Percentiles rank a stretch among this genome's conserved stretches.
Evolutionary conservation across 2,797 vertebrate species (phyloP).

Genomic region (Lophotriccus pileatus): DNA sequence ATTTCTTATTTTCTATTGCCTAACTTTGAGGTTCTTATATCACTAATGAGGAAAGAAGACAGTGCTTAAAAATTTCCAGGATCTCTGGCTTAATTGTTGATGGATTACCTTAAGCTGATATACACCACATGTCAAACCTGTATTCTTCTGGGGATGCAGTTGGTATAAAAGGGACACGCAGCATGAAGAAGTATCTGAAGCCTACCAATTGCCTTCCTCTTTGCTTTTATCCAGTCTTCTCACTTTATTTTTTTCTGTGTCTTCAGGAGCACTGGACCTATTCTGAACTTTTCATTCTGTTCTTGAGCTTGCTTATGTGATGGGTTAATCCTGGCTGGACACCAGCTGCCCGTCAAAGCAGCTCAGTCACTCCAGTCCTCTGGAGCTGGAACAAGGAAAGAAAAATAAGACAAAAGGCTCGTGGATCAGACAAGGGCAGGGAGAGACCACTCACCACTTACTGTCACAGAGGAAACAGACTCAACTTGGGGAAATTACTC

Average conservation of each 20-base stretch:
- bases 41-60: background rate
- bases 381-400: background rate
- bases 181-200: background rate
- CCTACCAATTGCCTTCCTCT: fast-evolving
- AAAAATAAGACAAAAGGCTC: background rate
- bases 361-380: background rate
- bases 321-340: background rate
- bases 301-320: background rate
- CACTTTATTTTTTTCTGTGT: background rate
- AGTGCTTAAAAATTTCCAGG: background rate
- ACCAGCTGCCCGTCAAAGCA: background rate
- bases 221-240: background rate
- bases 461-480: background rate
- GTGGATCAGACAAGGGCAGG: background rate
- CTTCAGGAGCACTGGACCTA: background rate
- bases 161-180: background rate
- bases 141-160: background rate
- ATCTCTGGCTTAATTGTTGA: background rate
- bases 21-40: background rate
- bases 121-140: fast-evolving
- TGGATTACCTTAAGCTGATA: background rate
- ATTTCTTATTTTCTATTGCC: background rate
- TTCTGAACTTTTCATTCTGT: background rate
- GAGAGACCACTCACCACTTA: background rate
- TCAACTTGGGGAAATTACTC: background rate